Evolutionary conservation across 92 coral and sea anemone species (phyloP).

Genomic region (Bergia sp.): DNA sequence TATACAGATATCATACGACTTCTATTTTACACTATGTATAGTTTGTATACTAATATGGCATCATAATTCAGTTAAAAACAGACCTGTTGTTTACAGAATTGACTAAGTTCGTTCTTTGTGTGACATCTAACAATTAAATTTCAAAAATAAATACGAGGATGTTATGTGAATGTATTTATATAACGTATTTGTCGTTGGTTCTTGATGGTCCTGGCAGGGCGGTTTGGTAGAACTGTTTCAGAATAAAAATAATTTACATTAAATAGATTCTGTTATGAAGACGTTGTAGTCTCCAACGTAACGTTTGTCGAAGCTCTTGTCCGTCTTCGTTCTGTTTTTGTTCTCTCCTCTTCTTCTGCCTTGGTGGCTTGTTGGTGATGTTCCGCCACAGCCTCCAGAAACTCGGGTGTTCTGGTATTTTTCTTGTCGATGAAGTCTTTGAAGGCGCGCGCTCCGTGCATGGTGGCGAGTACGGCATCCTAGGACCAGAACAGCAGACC

Average conservation of each 20-base stretch:
- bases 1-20: too few relatives aligned
- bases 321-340: slow-evolving; percentile 57
- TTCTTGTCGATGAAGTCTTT: slow-evolving; percentile 93
- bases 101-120: not conserved
- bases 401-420: slow-evolving; percentile 91
- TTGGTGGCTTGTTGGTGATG: slow-evolving; percentile 63
- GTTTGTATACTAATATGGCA: not conserved
- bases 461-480: slow-evolving; percentile 90
- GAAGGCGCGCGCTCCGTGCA: slow-evolving; percentile 97
- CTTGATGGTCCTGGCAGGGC: not conserved
- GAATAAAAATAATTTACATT: not conserved
- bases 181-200: not conserved
- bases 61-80: not conserved
- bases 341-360: slow-evolving; percentile 47
- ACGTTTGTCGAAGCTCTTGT: slow-evolving; percentile 53
- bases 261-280: slow-evolving; percentile 26
- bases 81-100: not conserved
- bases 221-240: not conserved
- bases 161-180: too few relatives aligned
- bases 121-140: not conserved
- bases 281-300: not conserved
- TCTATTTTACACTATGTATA: not conserved
- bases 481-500: slow-evolving; percentile 16
- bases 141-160: too few relatives aligned
- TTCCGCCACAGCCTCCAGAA: slow-evolving; percentile 80